Base-by-base conservation (phyloP, 2,113 vertebrate species). In the Copsychus sechellarum region DNA sequence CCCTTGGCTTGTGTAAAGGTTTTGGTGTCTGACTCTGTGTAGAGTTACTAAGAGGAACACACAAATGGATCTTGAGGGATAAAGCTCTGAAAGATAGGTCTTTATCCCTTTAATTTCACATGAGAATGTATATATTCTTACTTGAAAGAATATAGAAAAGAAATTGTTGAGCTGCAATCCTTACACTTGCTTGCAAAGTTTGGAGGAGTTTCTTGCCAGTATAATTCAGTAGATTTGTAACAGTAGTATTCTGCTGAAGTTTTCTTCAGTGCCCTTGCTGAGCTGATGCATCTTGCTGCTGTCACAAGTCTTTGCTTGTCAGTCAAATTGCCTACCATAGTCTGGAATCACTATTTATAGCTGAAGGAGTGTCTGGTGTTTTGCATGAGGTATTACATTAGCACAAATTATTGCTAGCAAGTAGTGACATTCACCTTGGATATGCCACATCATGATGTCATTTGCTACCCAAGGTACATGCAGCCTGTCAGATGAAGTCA, bases 361-460 rank as follows among this genome's bases (percentile, higher is more conserved):
- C 15, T 71, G 60, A 71, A 94, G 65, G 78, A 91, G 58, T 95
- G 80, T 80, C 70, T 96, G 66, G 21, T 91, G 90, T 78, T 95
- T 95, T 87, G 57, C 66, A 95, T 96, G 93, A 97, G 87, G 73
- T 86, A 92, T 85, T 93, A 88, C 74, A 92, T 95, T 94, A 94
- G 58, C 91, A 95, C 65, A 93, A 95, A 93, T 87, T 96, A 95
- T 92, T 93, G 86, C 74, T 76, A 85, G 73, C 17, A 29, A 87
- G 70, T 82, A 81, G 70, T 97, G 86, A 91, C 95, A 92, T 91
- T 95, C 95, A 94, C 89, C 87, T 96, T 94, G 73, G 61, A 85
- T 65, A 13, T 82, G 86, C 19, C 81, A 95, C 57, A 87, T 91
- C 78, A 92, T 95, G 78, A 93, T 95, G 86, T 77, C 89, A 95